Conservation (phyloP, 2,113 vertebrate genomes). For the Elachura formosa region DNA sequence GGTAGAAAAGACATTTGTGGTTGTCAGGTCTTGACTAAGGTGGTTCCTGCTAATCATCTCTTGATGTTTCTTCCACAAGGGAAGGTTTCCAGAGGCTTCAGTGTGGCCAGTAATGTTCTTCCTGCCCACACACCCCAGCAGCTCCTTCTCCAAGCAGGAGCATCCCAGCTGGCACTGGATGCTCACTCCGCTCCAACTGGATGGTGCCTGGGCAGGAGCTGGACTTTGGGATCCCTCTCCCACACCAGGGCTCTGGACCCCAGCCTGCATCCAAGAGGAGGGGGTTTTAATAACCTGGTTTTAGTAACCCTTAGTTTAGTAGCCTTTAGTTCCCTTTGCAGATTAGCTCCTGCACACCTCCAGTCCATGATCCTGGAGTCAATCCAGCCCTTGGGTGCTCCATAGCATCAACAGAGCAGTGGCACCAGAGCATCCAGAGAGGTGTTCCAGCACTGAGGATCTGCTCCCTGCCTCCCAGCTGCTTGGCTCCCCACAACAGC, state of each 20-base stretch:
- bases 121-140: neutral
- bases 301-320: too few species aligned
- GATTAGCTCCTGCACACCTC: neutral
- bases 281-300: neutral
- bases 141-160: neutral
- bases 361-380: neutral
- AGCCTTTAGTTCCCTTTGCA: neutral
- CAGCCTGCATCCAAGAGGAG: neutral
- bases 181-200: fast-evolving
- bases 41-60: neutral
- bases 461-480: fast-evolving
- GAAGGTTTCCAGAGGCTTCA: neutral
- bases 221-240: neutral
- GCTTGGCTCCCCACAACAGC: fast-evolving
- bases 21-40: too few species aligned
- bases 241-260: neutral
- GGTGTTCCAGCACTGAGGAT: too few species aligned
- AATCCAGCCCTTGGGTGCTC: neutral
- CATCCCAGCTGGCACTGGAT: neutral
- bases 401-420: neutral
- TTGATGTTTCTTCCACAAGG: neutral
- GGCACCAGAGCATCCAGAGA: neutral
- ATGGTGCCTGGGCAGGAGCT: neutral
- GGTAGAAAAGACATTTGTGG: neutral
- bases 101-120: neutral